Percentiles rank a stretch among this genome's conserved stretches.
Evolutionary conservation across 2,888 invertebrate genomes (phyloP).

Genomic region (Athetis lepigone): DNA sequence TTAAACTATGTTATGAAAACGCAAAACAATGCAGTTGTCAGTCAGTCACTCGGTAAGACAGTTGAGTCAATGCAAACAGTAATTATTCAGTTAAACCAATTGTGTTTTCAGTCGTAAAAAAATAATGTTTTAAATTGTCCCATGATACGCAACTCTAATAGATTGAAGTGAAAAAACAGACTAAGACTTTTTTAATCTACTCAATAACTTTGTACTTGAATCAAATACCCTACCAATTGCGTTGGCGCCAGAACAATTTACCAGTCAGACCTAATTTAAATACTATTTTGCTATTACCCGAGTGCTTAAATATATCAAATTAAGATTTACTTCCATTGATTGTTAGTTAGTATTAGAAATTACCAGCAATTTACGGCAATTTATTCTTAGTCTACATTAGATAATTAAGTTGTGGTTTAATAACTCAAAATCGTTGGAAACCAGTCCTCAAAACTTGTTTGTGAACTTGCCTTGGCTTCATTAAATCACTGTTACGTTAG

Average conservation of each 20-base stretch:
- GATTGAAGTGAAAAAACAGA: no score
- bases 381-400: slow-evolving; percentile 19
- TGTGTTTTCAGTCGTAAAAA: no score
- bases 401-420: slow-evolving; percentile 29
- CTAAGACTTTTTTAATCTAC: no score
- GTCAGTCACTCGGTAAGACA: no score
- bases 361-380: slow-evolving; percentile 17
- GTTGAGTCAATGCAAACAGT: no score
- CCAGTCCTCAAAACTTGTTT: slow-evolving; percentile 37
- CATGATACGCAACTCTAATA: no score
- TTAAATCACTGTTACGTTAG: background rate
- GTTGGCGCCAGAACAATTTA: background rate
- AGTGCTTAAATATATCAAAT: slow-evolving; percentile 14
- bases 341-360: slow-evolving; percentile 19
- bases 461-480: slow-evolving; percentile 10
- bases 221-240: no score
- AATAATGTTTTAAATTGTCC: no score
- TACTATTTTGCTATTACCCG: background rate
- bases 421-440: slow-evolving; percentile 31
- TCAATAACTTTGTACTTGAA: no score
- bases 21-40: no score
- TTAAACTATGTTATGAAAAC: no score
- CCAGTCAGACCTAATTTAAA: background rate
- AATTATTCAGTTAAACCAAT: no score
- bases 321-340: slow-evolving; percentile 9